These are phyloP conservation scores for Kradibia gibbosae DNA, from an alignment of 1,140 invertebrate genomes.

Conservation along the genomic window DNA sequence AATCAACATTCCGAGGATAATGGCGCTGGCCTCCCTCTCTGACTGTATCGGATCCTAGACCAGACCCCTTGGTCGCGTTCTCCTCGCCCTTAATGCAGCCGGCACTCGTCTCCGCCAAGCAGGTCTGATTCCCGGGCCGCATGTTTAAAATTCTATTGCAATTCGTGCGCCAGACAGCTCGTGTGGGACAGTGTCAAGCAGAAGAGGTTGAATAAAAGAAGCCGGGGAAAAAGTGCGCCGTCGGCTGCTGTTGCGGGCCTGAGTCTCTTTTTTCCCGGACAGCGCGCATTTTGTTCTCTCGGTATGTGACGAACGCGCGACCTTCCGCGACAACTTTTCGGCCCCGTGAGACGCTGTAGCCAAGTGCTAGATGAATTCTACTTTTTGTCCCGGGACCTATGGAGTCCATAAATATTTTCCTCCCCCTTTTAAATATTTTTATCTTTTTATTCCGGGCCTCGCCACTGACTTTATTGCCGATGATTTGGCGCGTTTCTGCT, in stretches of 20 bases:
- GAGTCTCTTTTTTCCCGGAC: constrained; percentile 32
- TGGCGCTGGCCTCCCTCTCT: too few species aligned
- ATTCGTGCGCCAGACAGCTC: constrained; percentile 50
- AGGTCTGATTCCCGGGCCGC: constrained; percentile 57
- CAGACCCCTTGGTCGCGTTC: background rate
- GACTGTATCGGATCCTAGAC: too few species aligned
- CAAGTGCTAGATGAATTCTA: constrained; percentile 22
- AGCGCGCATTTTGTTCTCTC: constrained; percentile 23
- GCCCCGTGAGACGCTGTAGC: constrained; percentile 12
- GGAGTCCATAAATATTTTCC: background rate
- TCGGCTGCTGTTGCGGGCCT: constrained; percentile 12
- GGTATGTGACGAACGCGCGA: constrained; percentile 41
- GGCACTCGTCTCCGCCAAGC: background rate
- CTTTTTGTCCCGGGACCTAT: constrained; percentile 7
- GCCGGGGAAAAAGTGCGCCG: constrained; percentile 50
- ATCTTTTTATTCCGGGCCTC: too few species aligned
- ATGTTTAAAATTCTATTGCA: constrained; percentile 71
- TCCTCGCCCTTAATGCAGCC: background rate
- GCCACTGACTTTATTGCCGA: too few species aligned
- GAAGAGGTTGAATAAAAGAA: constrained; percentile 1
- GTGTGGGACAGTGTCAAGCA: constrained; percentile 24
- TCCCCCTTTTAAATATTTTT: too few species aligned
- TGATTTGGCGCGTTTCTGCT: too few species aligned
- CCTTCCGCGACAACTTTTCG: constrained; percentile 40
- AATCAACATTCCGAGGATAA: too few species aligned